Evolutionary conservation across 2,113 vertebrate genomes (phyloP), one percentile per base, ranked within the genome.

Genomic region (Marcusenius ussheri): DNA sequence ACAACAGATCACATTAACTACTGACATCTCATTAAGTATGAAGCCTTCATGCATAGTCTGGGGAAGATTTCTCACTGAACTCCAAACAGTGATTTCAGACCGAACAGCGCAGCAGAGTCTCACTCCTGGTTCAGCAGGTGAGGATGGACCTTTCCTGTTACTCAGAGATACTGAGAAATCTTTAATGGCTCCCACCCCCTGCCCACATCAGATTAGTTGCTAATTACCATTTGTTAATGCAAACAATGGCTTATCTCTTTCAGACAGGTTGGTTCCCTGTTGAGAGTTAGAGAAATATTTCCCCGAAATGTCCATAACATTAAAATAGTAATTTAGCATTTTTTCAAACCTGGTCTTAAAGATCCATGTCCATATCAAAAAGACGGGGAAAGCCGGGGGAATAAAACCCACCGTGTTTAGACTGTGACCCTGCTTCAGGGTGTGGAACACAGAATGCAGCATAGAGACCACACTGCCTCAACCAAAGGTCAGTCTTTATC

Each of bases 141-240:
- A 47, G 45, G 66, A 58, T 1, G 77, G 24, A 53, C 56, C 27
- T 85, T 86, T 87, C 88, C 89, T 92, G 90, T 42, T 87, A 70
- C 74, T 46, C 31, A 70, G 87, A 90, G 90, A 91, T 90, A 89
- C 66, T 15, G 24, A 56, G n/a, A 90, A 51, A 84, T 39, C 84
- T 83, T 92, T 88, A 92, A 90, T 90, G 87, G 88, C 66, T 47
- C 0, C 50, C 45, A 13, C 31, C 7, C 80, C 35, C 31, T 27
- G n/a, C 31, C 15, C 35, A 83, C 77, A 83, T 56, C 66, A 83
- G 77, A 84, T 46, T 88, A 77, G 50, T 51, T 50, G 13, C 87
- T 66, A 70, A 83, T 51, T 74, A 83, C 90, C 45, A 84, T 35
- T 80, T 50, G 27, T 84, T 53, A 77, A 53, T 50, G 21, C 31